Conservation (phyloP, 2,113 vertebrate species). For the Hymenochirus boettgeri region DNA sequence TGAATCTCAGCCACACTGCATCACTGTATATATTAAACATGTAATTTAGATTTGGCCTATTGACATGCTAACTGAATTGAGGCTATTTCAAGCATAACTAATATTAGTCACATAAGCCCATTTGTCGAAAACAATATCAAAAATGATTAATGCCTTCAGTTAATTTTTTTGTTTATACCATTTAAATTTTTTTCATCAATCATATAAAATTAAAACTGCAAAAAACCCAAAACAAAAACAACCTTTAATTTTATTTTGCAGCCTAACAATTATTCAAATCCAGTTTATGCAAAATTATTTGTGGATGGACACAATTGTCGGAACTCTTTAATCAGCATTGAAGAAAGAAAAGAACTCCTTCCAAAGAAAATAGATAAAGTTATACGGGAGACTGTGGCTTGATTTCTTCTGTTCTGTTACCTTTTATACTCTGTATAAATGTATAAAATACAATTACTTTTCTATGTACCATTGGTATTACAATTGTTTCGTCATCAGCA, state of each 20-base stretch:
- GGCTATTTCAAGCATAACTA: too few species aligned
- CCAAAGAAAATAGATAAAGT: constrained; percentile 99
- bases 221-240: too few species aligned
- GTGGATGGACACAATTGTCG: constrained; percentile 93
- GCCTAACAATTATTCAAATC: constrained; percentile 96
- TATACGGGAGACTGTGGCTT: constrained; percentile 98
- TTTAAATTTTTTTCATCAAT: too few species aligned
- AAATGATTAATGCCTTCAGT: too few species aligned
- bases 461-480: constrained; percentile 92
- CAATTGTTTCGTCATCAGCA: constrained; percentile 86
- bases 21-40: too few species aligned
- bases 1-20: too few species aligned
- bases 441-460: constrained; percentile 92
- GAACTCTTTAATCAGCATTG: constrained; percentile 93
- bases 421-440: constrained; percentile 96
- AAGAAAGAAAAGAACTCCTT: constrained; percentile 98
- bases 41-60: too few species aligned
- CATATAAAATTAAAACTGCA: too few species aligned
- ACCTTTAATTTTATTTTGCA: constrained; percentile 52
- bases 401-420: constrained; percentile 71
- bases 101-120: too few species aligned
- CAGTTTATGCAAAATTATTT: constrained; percentile 96
- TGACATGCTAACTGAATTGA: too few species aligned
- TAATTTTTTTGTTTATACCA: too few species aligned
- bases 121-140: too few species aligned